Evolutionary conservation across 2,113 vertebrate genomes (phyloP).

Genomic region (Dromaius novaehollandiae): DNA sequence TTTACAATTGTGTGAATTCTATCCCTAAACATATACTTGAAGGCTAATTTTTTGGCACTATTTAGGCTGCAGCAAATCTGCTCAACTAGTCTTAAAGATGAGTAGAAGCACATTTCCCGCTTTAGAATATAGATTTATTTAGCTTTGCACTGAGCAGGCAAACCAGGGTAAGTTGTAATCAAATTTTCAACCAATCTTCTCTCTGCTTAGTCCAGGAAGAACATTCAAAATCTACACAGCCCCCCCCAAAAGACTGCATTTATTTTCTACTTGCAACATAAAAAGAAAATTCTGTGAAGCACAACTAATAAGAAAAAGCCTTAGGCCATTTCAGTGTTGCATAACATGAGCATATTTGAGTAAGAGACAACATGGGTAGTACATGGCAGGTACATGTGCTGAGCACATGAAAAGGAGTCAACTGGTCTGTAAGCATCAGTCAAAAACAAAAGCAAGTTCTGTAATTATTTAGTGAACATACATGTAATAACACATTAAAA

Average conservation of each 20-base stretch:
- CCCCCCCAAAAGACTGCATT: too few relatives aligned
- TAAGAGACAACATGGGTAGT: not conserved
- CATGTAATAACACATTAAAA: not conserved
- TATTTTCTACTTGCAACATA: not conserved
- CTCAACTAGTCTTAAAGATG: not conserved
- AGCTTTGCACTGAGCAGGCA: not conserved
- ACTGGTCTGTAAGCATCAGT: not conserved
- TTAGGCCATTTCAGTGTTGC: not conserved
- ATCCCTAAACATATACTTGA: not conserved
- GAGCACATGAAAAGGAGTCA: not conserved
- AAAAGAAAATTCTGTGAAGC: not conserved
- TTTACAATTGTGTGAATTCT: not conserved
- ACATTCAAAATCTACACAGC: not conserved
- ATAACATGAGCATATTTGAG: not conserved
- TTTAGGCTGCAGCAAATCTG: not conserved
- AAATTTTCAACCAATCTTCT: not conserved
- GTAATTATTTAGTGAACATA: not conserved
- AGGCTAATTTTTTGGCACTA: not conserved
- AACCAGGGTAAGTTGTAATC: not conserved
- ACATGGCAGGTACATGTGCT: not conserved
- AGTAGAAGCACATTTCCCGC: not conserved
- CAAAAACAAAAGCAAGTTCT: not conserved
- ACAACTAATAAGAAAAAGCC: accelerated
- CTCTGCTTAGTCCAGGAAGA: not conserved
- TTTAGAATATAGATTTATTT: not conserved